Conservation (phyloP, 2,797 vertebrate species). For the Pampus argenteus region DNA sequence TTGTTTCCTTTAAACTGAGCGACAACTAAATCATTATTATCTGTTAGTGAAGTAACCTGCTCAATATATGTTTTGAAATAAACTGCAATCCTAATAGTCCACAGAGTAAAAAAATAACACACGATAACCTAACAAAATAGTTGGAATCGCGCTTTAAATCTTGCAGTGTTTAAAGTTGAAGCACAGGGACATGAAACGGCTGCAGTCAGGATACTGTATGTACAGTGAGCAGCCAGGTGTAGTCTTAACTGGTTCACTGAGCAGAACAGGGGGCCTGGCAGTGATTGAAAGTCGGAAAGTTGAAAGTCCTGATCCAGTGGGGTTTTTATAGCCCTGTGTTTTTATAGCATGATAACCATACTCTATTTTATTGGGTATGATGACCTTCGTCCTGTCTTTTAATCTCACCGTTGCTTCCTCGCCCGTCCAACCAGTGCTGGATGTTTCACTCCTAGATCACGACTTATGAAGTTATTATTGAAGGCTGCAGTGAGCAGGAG, state of each 20-base stretch:
- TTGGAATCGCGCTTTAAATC: background rate
- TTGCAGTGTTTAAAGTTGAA: background rate
- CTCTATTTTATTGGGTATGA: background rate
- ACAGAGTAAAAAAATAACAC: no score
- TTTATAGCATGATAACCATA: slow-evolving; percentile 30
- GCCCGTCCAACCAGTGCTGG: slow-evolving; percentile 8
- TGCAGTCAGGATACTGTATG: slow-evolving; percentile 11
- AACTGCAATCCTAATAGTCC: no score
- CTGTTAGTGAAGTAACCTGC: no score
- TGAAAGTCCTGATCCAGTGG: slow-evolving; percentile 40
- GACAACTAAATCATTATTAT: no score
- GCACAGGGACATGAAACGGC: background rate
- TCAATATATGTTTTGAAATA: no score
- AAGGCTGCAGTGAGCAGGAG: slow-evolving; percentile 25
- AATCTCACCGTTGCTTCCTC: slow-evolving; percentile 1
- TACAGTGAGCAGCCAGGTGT: slow-evolving; percentile 20
- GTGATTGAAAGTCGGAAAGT: slow-evolving; percentile 46
- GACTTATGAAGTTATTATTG: slow-evolving; percentile 24
- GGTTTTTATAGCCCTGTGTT: slow-evolving; percentile 32
- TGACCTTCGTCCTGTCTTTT: slow-evolving; percentile 14
- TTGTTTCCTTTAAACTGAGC: no score
- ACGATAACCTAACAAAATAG: background rate
- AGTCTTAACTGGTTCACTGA: slow-evolving; percentile 41
- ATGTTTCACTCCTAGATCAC: slow-evolving; percentile 21
- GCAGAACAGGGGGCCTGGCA: slow-evolving; percentile 35